Evolutionary conservation across 2,113 vertebrate genomes (phyloP), one percentile per base, ranked within the genome.

Genomic region (Triplophysa rosa): DNA sequence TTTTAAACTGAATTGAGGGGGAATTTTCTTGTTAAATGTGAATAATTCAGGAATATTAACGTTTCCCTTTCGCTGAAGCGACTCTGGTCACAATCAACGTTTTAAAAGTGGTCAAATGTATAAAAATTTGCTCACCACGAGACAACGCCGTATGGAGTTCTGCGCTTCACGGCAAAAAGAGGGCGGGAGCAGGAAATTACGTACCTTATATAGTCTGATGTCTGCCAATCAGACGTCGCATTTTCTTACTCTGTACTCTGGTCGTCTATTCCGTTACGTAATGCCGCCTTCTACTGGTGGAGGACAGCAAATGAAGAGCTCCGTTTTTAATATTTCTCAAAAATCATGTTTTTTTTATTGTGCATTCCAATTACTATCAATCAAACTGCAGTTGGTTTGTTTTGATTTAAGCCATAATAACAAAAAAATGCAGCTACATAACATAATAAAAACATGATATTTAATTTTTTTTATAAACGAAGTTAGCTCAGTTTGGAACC

Each of bases 91-190:
- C 23, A 10, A 21, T 2, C 19, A 23, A 0, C 0, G 19, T 64
- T 21, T 65, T 13, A 81, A 77, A 63, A 21, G 0, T 2, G 2
- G 24, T 79, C 64, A 59, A 16, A 66, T 0, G 0, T 0, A 56
- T 71, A 23, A 64, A 21, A 12, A 7, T 58, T 2, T 5, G 89
- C 95, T 93, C 89, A 96, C 95, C 90, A 85, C 91, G 89, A 88
- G 37, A 93, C 95, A 97, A 98, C 90, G 95, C 96, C 96, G 96
- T 94, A 88, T 95, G 86, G 92, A 96, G 75, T 84, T 84, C 85
- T 17, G 2, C 0, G 54, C 5, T 59, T 87, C 33, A 80, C 90
- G 89, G 88, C 91, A 83, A 90, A 91, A 97, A 94, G 90, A 90
- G 89, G 4, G 0, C 0, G 1, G 0, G 0, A 0, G 0, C 0